Percentiles rank a stretch among this genome's conserved stretches.
phyloP scores from a whole-genome alignment of 2,888 invertebrate species.

The Isoperla grammatica region DNA sequence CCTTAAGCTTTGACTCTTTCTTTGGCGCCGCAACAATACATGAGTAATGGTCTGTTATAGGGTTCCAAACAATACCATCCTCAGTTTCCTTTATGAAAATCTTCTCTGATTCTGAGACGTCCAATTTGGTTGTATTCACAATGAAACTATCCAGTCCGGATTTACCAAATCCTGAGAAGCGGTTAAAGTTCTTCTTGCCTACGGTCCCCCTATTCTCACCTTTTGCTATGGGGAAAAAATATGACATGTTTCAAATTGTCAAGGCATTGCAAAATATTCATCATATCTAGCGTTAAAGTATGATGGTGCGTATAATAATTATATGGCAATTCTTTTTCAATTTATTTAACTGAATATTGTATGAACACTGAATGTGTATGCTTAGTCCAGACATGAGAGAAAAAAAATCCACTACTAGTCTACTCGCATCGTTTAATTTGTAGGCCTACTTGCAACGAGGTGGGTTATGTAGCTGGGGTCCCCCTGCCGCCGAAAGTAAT shows the following conservation, averaged over 20 bases:
- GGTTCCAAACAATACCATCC: conserved; percentile 74
- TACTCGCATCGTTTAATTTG: no score
- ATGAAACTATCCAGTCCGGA: conserved; percentile 87
- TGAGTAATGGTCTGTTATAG: conserved; percentile 65
- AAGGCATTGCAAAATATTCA: neutral
- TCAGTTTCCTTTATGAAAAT: conserved; percentile 63
- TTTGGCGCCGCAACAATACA: conserved; percentile 92
- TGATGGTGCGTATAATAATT: no score
- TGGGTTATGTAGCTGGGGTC: no score
- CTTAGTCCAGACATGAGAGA: neutral
- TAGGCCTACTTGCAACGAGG: no score
- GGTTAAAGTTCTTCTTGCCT: conserved; percentile 64
- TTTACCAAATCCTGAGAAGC: conserved; percentile 86
- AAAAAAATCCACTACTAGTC: no score
- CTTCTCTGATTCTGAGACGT: conserved; percentile 63
- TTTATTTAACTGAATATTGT: no score
- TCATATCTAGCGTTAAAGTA: no score
- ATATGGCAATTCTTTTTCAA: no score
- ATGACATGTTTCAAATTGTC: neutral
- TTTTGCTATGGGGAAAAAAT: conserved; percentile 19
- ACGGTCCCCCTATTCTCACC: conserved; percentile 56
- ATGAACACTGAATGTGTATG: no score
- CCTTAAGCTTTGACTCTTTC: conserved; percentile 96
- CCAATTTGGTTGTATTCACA: conserved; percentile 65
- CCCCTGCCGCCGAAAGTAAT: no score